phyloP scores from a whole-genome alignment of 2,888 invertebrate species.

The Glaucopsyche alexis region DNA sequence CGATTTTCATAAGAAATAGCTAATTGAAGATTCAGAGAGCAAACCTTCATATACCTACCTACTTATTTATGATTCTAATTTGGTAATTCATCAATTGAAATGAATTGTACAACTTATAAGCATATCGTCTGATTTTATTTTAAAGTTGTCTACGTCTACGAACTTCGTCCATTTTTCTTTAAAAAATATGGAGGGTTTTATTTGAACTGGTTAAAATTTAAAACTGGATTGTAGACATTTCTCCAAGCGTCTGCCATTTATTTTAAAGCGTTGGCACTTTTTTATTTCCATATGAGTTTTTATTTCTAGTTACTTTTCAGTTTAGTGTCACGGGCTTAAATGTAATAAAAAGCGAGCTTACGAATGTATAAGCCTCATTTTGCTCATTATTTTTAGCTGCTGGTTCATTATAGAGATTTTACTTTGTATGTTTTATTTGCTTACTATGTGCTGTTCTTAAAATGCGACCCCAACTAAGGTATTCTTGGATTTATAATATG shows the following conservation, averaged over 20 bases:
- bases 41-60: not conserved
- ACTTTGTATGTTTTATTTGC: no score
- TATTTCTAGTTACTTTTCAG: slow-evolving; percentile 19
- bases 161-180: not conserved
- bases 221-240: slow-evolving; percentile 13
- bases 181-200: not conserved
- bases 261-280: slow-evolving; percentile 23
- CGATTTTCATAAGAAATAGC: no score
- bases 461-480: no score
- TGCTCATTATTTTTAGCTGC: not conserved
- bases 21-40: not conserved
- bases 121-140: not conserved
- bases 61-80: no score
- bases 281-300: slow-evolving; percentile 22
- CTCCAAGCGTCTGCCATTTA: slow-evolving; percentile 21
- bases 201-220: slow-evolving; percentile 19
- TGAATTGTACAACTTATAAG: not conserved
- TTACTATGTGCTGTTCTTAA: no score
- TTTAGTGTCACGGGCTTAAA: slow-evolving; percentile 11
- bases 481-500: no score
- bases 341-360: not conserved
- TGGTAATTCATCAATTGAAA: no score
- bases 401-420: no score
- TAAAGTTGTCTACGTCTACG: not conserved
- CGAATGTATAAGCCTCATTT: not conserved